Base-by-base conservation (phyloP, 2,113 vertebrate species). In the Prolemur simus region DNA sequence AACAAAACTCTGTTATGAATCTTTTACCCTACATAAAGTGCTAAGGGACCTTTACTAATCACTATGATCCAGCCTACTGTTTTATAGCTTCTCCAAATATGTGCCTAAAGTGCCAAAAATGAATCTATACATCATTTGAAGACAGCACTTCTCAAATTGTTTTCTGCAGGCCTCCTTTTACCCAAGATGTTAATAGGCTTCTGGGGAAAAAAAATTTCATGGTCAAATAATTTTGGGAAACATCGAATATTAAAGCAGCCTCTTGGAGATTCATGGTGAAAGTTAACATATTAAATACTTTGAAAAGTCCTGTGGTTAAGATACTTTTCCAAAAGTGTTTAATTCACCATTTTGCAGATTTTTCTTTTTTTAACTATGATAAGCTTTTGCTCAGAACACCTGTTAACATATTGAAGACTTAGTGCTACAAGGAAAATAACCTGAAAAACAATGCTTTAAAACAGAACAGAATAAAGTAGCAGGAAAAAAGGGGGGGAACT, bases 61-160 rank as follows among this genome's bases (percentile, higher is more conserved):
- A 93, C 49, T 34, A 32, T 56, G 47, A 91, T 69, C 14, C 27
- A 86, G 6, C 23, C 54, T 86, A 71, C 11, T 64, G n/a, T 87
- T 97, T 96, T 97, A 94, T 52, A 86, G 45, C 18, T 91, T 84
- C 68, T 93, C 45, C 37, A 89, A 87, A 96, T 96, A 76, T 87
- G 27, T 52, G 56, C 10, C 58, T 45, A 49, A 86, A 73, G n/a
- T 76, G 37, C 27, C 6, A 1, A 91, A 94, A 94, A 84, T 83
- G 58, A 95, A 83, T 88, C 56, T 83, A 49, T 81, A 66, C 8
- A 84, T 89, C 58, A 66, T 6, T 27, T 23, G 52, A 88, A 95
- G 34, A 80, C 7, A 86, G 60, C 20, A 80, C 39, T 83, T 94
- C 23, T 42, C 47, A 77, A 80, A 73, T 76, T 94, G 45, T 81